Conservation (phyloP, 2,888 invertebrate genomes). For the Stictocephala bisonia region DNA sequence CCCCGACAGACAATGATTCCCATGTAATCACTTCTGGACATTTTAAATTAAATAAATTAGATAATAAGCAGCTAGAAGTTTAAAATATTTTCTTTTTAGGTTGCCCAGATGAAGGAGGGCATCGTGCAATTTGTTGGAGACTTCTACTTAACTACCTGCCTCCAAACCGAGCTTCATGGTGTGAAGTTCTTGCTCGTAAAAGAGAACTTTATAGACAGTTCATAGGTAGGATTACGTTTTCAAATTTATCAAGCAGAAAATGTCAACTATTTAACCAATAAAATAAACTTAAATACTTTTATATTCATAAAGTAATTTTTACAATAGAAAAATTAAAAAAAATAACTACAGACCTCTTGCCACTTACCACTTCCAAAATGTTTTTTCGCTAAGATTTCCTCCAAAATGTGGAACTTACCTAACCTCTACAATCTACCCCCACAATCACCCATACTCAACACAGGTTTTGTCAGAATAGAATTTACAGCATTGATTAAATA, state of each 20-base stretch:
- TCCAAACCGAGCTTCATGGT: slow-evolving; percentile 74
- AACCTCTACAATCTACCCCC: no score
- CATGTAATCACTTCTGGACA: no score
- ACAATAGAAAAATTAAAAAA: not conserved
- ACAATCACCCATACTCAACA: no score
- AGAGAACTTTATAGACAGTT: slow-evolving; percentile 84
- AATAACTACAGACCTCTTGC: not conserved
- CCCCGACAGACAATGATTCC: no score
- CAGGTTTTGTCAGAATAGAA: no score
- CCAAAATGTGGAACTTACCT: no score
- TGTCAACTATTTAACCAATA: slow-evolving; percentile 40
- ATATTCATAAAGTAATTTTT: not conserved
- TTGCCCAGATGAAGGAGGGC: slow-evolving; percentile 87
- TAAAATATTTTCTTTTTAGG: slow-evolving; percentile 68
- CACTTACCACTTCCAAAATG: slow-evolving; percentile 5
- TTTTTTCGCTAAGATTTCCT: not conserved
- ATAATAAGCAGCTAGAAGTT: not conserved
- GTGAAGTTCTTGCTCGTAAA: slow-evolving; percentile 76
- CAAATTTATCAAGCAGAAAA: no score
- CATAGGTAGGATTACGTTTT: slow-evolving; percentile 73
- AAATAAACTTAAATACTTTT: not conserved
- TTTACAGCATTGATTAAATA: no score
- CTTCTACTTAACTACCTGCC: slow-evolving; percentile 88
- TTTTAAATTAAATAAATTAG: no score
- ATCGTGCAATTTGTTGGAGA: slow-evolving; percentile 89